Evolutionary conservation across 2,797 vertebrate species (phyloP).

Genomic region (Caiman crocodilus): DNA sequence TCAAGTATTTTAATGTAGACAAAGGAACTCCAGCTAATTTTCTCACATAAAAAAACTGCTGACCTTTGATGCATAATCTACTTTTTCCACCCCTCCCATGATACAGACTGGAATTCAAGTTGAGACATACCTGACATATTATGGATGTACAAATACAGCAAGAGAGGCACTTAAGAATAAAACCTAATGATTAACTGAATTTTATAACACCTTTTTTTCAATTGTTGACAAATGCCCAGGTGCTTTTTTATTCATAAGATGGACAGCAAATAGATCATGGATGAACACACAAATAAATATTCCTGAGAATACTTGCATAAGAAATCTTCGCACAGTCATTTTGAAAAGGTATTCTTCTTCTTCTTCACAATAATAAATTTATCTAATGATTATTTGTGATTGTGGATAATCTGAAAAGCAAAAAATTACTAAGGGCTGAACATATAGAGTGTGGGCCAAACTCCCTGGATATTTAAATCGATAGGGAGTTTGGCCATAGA

Average conservation of each 20-base stretch:
- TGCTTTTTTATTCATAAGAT: background rate
- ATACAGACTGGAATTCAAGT: background rate
- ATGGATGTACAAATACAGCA: background rate
- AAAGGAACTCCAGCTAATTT: background rate
- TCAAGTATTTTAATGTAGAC: background rate
- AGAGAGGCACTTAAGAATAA: background rate
- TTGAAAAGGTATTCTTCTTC: background rate
- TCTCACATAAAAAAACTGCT: background rate
- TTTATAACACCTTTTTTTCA: background rate
- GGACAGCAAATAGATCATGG: background rate
- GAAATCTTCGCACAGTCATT: background rate
- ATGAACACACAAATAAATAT: background rate
- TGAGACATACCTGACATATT: background rate
- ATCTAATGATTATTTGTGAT: background rate
- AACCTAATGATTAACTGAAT: background rate
- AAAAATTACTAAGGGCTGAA: background rate
- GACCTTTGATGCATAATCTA: background rate
- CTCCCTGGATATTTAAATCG: background rate
- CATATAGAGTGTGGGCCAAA: background rate
- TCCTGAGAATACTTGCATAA: background rate
- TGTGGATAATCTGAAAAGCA: background rate
- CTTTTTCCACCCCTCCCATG: background rate
- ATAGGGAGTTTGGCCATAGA: background rate
- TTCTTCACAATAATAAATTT: background rate
- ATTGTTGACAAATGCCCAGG: background rate